Conservation (phyloP, 2,113 vertebrate genomes). For the Plecturocebus donacophilus region DNA sequence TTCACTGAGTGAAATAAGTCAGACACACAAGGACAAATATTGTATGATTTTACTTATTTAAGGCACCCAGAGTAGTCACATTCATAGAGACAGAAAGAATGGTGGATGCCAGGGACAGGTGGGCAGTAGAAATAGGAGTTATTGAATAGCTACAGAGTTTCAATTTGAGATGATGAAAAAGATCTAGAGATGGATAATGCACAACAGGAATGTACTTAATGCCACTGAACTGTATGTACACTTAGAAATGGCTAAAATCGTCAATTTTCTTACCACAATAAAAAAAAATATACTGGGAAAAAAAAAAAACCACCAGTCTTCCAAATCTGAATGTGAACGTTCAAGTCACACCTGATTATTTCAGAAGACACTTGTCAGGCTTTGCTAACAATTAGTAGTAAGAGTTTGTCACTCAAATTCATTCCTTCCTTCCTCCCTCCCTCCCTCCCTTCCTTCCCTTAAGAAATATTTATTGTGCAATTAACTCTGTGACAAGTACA, state of each 20-base stretch:
- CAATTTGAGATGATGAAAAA: background rate
- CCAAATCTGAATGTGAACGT: background rate
- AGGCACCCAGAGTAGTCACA: background rate
- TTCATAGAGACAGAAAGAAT: background rate
- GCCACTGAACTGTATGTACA: background rate
- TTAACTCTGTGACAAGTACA: too few species aligned
- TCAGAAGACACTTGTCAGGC: background rate
- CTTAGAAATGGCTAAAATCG: background rate
- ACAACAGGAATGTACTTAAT: background rate
- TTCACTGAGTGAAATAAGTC: background rate
- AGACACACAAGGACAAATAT: background rate
- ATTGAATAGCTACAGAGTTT: background rate
- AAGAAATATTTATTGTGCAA: background rate
- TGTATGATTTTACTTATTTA: background rate
- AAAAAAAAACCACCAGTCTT: background rate
- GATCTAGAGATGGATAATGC: background rate
- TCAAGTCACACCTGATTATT: background rate
- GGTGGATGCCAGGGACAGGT: too few species aligned
- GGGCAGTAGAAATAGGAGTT: background rate
- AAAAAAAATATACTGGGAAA: background rate
- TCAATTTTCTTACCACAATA: background rate
- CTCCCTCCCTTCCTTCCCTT: background rate
- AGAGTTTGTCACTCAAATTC: background rate
- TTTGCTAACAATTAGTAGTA: background rate
- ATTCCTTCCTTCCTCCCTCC: background rate